A percentile compares a stretch with the other conserved stretches of the same genome.
Evolutionary conservation across 2,797 vertebrate genomes (phyloP).

Genomic region (Schizopygopsis malacanthus): DNA sequence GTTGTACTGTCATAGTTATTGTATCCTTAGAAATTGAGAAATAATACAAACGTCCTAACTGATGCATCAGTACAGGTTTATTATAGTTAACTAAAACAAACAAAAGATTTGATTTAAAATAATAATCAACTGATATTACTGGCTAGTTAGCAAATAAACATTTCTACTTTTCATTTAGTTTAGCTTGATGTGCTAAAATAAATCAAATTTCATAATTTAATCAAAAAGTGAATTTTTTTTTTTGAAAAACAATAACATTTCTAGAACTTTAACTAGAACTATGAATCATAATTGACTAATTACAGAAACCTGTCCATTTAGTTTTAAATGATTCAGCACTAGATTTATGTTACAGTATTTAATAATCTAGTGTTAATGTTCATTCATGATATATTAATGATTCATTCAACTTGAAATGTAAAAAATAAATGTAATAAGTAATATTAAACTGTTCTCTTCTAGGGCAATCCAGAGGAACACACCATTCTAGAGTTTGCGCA

Average conservation of each 20-base stretch:
- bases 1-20: not conserved
- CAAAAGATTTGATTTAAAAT: not conserved
- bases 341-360: not conserved
- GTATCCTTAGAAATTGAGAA: not conserved
- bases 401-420: not conserved
- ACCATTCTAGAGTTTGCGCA: conserved; percentile 97
- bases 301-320: not conserved
- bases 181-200: not conserved
- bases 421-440: not conserved
- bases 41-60: not conserved
- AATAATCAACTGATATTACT: not conserved
- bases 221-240: not conserved
- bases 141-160: not conserved
- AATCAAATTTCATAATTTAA: not conserved
- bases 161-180: not conserved
- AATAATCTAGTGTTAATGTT: not conserved
- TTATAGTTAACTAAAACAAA: not conserved
- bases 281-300: not conserved
- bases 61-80: not conserved
- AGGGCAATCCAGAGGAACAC: conserved; percentile 99
- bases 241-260: not conserved
- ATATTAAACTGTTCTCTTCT: conserved; percentile 55
- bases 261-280: too few species aligned
- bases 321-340: not conserved
- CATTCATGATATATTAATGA: not conserved